phyloP scores from a whole-genome alignment of 2,113 vertebrate species.

The Perca schrenkii region DNA sequence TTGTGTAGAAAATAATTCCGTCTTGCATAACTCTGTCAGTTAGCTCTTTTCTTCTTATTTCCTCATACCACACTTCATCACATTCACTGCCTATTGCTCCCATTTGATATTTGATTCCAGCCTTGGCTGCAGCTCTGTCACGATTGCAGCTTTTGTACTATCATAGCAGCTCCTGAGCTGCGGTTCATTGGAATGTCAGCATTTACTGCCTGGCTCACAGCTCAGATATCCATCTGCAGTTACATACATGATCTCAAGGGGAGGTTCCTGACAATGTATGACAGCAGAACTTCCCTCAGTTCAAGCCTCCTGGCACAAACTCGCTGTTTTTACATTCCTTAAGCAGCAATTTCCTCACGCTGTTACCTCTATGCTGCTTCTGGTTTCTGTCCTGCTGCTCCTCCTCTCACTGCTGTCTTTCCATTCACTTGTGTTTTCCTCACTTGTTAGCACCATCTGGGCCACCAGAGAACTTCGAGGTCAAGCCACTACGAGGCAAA shows the following conservation, averaged over 20 bases:
- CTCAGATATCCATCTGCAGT: slow-evolving; percentile 56
- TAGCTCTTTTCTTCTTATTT: slow-evolving; percentile 28
- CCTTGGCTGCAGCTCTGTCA: slow-evolving; percentile 43
- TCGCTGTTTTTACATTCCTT: slow-evolving; percentile 49
- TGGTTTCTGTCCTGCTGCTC: slow-evolving; percentile 41
- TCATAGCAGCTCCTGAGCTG: slow-evolving; percentile 62
- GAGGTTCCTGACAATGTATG: slow-evolving; percentile 55
- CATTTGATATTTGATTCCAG: slow-evolving; percentile 52
- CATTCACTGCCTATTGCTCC: slow-evolving; percentile 34
- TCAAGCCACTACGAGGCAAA: slow-evolving; percentile 91
- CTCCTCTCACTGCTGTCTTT: slow-evolving; percentile 42
- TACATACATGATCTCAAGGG: slow-evolving; percentile 60
- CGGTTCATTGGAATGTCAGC: slow-evolving; percentile 67
- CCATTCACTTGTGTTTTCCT: slow-evolving; percentile 50
- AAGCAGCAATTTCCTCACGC: slow-evolving; percentile 48
- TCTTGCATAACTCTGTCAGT: slow-evolving; percentile 32
- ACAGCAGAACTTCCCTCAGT: slow-evolving; percentile 56
- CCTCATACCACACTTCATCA: slow-evolving; percentile 47
- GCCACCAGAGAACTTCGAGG: slow-evolving; percentile 94
- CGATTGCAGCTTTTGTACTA: slow-evolving; percentile 47
- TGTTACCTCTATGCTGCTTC: slow-evolving; percentile 14
- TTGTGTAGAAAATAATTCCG: slow-evolving; percentile 18
- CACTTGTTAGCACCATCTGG: slow-evolving; percentile 88
- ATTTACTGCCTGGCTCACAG: slow-evolving; percentile 68
- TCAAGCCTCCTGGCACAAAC: slow-evolving; percentile 50